These are phyloP conservation scores for Platycnemis pennipes DNA, from an alignment of 2,888 invertebrate species.

Conservation along the genomic window DNA sequence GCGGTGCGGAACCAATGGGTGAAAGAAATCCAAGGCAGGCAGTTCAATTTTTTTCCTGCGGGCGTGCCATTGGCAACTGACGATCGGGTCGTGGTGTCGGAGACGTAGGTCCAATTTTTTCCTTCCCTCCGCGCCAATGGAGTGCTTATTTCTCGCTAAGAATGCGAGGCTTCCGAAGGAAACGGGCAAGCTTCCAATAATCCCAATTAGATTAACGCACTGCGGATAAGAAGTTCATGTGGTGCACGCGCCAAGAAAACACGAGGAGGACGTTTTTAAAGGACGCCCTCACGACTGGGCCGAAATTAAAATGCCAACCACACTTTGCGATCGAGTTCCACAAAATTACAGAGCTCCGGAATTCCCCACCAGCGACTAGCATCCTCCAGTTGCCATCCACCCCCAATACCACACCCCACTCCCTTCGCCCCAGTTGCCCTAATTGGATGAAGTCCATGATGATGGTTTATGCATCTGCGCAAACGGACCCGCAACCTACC, in stretches of 20 bases:
- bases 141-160: not conserved
- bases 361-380: too few species aligned
- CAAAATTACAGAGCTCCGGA: not conserved
- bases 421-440: not conserved
- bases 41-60: too few species aligned
- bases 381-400: too few species aligned
- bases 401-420: too few species aligned
- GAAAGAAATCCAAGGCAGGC: too few species aligned
- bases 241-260: not conserved
- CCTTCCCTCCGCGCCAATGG: not conserved
- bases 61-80: not conserved
- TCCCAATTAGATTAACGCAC: conserved; percentile 32
- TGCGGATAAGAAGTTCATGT: conserved; percentile 14
- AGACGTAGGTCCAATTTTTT: not conserved
- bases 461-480: not conserved
- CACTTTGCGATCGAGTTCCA: not conserved
- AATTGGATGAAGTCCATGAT: not conserved
- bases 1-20: too few species aligned
- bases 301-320: conserved; percentile 21
- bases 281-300: not conserved
- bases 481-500: not conserved
- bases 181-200: conserved; percentile 5
- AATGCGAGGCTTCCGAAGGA: not conserved
- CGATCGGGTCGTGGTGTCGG: not conserved
- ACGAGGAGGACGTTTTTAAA: not conserved